Percentiles rank a stretch among this genome's conserved stretches.
Evolutionary conservation across 1,140 invertebrate genomes (phyloP).

Genomic region (Eulimnadia texana): DNA sequence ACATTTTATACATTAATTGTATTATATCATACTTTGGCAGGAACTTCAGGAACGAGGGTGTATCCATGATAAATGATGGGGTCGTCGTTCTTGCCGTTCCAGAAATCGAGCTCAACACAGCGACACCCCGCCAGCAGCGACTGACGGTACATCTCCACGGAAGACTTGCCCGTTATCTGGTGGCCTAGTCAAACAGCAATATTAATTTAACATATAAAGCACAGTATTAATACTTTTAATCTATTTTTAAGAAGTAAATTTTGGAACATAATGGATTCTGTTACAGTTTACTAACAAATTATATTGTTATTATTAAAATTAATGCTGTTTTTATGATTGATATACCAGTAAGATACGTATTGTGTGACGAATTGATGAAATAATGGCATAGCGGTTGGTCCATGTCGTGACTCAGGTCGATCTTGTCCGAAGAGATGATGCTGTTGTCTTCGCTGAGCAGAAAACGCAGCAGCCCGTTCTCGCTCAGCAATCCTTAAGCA

Average conservation of each 20-base stretch:
- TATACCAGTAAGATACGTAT: conserved; percentile 88
- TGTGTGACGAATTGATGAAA: conserved; percentile 97
- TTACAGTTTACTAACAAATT: neutral
- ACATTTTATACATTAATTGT: neutral
- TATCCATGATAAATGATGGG: conserved; percentile 95
- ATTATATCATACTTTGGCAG: conserved; percentile 46
- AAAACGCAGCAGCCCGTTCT: conserved; percentile 86
- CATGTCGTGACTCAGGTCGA: conserved; percentile 88
- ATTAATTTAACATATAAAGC: neutral
- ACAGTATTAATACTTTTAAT: no score
- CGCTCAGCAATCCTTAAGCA: conserved; percentile 43
- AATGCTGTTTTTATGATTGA: no score
- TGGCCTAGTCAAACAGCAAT: conserved; percentile 51
- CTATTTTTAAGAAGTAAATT: no score
- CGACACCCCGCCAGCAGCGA: conserved; percentile 85
- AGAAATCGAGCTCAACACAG: conserved; percentile 94
- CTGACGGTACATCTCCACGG: conserved; percentile 94
- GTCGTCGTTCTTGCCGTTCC: conserved; percentile 81
- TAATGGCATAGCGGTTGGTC: conserved; percentile 89
- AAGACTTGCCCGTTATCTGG: conserved; percentile 86
- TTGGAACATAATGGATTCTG: no score
- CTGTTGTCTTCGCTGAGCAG: conserved; percentile 90
- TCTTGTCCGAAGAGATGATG: conserved; percentile 71
- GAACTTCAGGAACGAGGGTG: conserved; percentile 90
- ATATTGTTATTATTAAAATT: neutral